Evolutionary conservation across 1,140 invertebrate genomes (phyloP), one percentile per base, ranked within the genome.

Genomic region (Eriocheir sinensis): DNA sequence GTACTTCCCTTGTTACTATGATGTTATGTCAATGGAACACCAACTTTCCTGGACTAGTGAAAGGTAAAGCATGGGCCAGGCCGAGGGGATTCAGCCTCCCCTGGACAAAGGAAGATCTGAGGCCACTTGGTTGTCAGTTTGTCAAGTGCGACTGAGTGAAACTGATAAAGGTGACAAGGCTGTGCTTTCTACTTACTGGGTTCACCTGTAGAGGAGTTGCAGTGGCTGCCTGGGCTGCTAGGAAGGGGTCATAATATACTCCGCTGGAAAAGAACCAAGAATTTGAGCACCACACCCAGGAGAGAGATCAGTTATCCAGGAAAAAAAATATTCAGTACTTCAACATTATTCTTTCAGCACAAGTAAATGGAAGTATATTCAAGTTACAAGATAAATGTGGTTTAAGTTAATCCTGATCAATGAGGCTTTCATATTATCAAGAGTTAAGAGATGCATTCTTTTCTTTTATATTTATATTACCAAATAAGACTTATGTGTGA

Each of bases 241-340:
- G 97, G 97, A 99, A 99, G 96, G 98, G 99, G 97, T 99, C 99
- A 97, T 99, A 99, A 97, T 99, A 99, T 95, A 99, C 98, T 97
- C 98, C 98, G 97, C 96, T 97, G 96, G 81, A 96, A 96, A 94
- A 95, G 96, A 96, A 96, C 89, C 94, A 94, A 36, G 88, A 38
- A 89, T 93, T 96, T 96, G 80, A 95, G 95, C 95, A 91, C 92
- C 91, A 89, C 15, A 32, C 79, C 79, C 17, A 80, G 44, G 72
- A 8, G 27, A 21, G 38, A 86, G n/a, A 41, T 41, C 21, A 53
- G 44, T 72, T 30, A 30, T 91, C 89, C 88, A 91, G 93, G 95
- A 79, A 89, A 89, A 89, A 89, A n/a, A 30, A 48, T 89, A n/a
- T 53, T 30, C 8, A 40, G 40, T 36, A 36, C 83, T 89, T 89